Evolutionary conservation across 2,113 vertebrate genomes (phyloP).

Genomic region (Lanius ludovicianus): DNA sequence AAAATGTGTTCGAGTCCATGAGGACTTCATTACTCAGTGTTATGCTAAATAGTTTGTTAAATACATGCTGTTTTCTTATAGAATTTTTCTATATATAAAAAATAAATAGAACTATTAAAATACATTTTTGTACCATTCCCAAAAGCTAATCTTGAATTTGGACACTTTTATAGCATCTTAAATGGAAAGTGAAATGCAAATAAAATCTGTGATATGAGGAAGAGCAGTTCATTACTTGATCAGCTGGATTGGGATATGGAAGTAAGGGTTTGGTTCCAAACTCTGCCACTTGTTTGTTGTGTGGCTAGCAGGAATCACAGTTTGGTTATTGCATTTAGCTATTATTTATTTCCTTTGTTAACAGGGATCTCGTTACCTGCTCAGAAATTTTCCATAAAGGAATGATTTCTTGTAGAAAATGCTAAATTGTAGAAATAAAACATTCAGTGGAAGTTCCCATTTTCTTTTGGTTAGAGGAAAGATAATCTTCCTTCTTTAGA

Average conservation of each 20-base stretch:
- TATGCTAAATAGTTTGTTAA: background rate
- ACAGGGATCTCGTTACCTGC: background rate
- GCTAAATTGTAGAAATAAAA: background rate
- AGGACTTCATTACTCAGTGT: background rate
- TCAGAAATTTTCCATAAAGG: background rate
- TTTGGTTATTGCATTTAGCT: background rate
- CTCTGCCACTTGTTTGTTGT: background rate
- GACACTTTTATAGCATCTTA: background rate
- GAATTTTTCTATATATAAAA: background rate
- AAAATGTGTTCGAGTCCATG: background rate
- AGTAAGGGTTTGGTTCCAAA: background rate
- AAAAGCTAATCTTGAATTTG: background rate
- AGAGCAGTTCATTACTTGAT: background rate
- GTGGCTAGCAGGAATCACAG: background rate
- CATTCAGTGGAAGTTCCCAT: background rate
- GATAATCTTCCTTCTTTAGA: background rate
- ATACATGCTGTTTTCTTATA: background rate
- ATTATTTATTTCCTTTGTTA: background rate
- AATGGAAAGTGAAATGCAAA: background rate
- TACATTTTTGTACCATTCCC: background rate
- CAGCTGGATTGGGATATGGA: background rate
- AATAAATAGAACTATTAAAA: background rate
- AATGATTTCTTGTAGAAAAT: background rate
- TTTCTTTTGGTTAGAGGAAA: background rate
- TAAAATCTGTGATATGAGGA: background rate